These are phyloP conservation scores for Sebastes taczanowskii DNA, from an alignment of 2,797 vertebrate species.

Conservation along the genomic window DNA sequence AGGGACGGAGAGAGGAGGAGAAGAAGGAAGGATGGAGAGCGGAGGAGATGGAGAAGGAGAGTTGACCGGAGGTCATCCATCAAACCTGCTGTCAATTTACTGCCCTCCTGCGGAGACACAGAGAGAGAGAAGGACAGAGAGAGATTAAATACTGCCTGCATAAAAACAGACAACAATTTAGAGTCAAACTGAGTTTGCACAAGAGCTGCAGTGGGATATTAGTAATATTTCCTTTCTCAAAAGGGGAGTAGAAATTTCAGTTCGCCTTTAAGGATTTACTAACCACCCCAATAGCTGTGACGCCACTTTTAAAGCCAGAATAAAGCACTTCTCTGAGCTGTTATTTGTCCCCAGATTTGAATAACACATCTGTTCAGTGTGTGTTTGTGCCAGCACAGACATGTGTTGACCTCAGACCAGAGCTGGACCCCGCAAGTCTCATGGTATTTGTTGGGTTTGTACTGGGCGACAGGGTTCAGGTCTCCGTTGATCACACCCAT, in stretches of 20 bases:
- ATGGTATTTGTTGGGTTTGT: slow-evolving; percentile 50
- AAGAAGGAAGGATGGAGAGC: slow-evolving; percentile 68
- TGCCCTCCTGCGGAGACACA: slow-evolving; percentile 78
- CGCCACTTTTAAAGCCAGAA: slow-evolving; percentile 4
- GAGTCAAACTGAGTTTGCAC: not conserved
- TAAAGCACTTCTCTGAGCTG: not conserved
- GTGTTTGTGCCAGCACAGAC: slow-evolving; percentile 53
- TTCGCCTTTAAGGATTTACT: not conserved
- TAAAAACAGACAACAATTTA: not conserved
- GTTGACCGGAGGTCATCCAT: slow-evolving; percentile 88
- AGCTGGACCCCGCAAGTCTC: slow-evolving; percentile 45
- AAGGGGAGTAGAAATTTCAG: not conserved
- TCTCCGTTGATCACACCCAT: slow-evolving; percentile 56
- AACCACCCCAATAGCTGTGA: not conserved
- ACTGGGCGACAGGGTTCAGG: slow-evolving; percentile 43
- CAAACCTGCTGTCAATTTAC: slow-evolving; percentile 90
- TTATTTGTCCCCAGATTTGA: slow-evolving; percentile 34
- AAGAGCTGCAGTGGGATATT: not conserved
- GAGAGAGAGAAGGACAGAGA: slow-evolving; percentile 7
- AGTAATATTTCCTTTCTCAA: not conserved
- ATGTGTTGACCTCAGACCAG: slow-evolving; percentile 64
- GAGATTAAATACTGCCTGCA: slow-evolving; percentile 3
- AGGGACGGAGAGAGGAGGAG: slow-evolving; percentile 67
- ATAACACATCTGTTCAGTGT: slow-evolving; percentile 62
- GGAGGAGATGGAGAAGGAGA: slow-evolving; percentile 62